These are phyloP conservation scores for Heteronetta atricapilla DNA, from an alignment of 2,113 vertebrate genomes.

Conservation along the genomic window DNA sequence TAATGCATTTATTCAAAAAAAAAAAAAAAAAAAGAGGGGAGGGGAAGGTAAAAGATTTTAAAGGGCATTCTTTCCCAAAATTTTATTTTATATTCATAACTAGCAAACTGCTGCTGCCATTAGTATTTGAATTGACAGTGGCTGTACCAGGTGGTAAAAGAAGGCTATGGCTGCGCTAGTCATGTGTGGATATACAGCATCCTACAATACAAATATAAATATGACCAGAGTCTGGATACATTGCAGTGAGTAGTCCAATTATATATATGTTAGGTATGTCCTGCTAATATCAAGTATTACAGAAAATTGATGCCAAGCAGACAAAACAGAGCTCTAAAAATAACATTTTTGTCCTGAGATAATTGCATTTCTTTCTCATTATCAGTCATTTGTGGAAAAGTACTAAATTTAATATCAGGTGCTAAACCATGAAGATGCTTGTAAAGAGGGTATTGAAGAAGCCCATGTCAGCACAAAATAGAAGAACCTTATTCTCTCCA, in stretches of 20 bases:
- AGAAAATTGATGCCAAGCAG: background rate
- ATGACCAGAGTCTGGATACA: background rate
- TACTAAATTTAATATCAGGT: background rate
- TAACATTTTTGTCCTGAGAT: background rate
- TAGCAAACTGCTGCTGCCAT: background rate
- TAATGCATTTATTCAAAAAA: background rate
- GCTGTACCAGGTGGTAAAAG: background rate
- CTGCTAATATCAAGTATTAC: background rate
- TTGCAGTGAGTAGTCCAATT: background rate
- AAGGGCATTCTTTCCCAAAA: background rate
- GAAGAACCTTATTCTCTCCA: background rate
- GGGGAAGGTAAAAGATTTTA: background rate
- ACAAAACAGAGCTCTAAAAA: background rate
- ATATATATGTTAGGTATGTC: background rate
- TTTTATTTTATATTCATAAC: background rate
- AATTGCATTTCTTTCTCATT: background rate
- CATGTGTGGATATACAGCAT: background rate
- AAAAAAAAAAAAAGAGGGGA: background rate
- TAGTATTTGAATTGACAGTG: background rate
- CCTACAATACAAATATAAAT: background rate
- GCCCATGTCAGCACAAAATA: background rate
- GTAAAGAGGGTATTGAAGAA: background rate
- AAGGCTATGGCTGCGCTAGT: background rate
- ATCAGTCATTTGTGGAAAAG: background rate
- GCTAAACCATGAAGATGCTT: background rate